Conservation (phyloP, 1,140 invertebrate genomes). For the Danaus plexippus region DNA sequence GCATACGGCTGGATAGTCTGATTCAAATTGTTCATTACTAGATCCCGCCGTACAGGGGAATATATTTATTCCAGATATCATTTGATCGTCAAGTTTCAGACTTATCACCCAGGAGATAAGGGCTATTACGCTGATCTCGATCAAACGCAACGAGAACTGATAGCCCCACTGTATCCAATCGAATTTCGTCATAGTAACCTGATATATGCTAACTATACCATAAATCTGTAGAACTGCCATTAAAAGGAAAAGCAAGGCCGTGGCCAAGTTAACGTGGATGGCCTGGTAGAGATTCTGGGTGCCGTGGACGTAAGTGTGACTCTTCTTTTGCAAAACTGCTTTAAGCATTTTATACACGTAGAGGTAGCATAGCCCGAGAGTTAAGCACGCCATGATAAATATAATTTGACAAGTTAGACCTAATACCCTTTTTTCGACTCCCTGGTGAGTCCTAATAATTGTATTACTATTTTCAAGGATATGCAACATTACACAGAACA, state of each 20-base stretch:
- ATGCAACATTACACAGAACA: slow-evolving; percentile 84
- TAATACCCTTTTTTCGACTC: slow-evolving; percentile 73
- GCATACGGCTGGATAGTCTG: slow-evolving; percentile 87
- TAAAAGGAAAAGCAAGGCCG: slow-evolving; percentile 85
- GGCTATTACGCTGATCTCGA: slow-evolving; percentile 87
- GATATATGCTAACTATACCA: slow-evolving; percentile 82
- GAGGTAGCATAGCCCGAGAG: slow-evolving; percentile 86
- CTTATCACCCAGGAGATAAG: slow-evolving; percentile 88
- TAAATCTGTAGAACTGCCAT: slow-evolving; percentile 87
- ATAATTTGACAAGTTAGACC: slow-evolving; percentile 86
- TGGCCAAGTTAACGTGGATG: slow-evolving; percentile 88
- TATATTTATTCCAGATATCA: slow-evolving; percentile 80
- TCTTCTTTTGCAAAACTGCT: slow-evolving; percentile 77
- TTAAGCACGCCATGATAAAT: slow-evolving; percentile 84
- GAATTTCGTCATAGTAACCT: slow-evolving; percentile 71
- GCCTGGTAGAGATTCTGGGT: slow-evolving; percentile 82
- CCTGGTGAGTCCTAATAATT: slow-evolving; percentile 61
- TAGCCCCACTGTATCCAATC: slow-evolving; percentile 92
- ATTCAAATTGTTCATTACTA: slow-evolving; percentile 83
- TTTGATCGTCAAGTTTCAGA: slow-evolving; percentile 73
- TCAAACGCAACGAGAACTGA: slow-evolving; percentile 85
- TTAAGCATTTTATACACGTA: slow-evolving; percentile 84
- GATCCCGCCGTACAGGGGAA: slow-evolving; percentile 84
- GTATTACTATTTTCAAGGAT: slow-evolving; percentile 77
- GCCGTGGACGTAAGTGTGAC: slow-evolving; percentile 77